Conservation (phyloP, 1,140 invertebrate species). For the Drosophila mauritiana region DNA sequence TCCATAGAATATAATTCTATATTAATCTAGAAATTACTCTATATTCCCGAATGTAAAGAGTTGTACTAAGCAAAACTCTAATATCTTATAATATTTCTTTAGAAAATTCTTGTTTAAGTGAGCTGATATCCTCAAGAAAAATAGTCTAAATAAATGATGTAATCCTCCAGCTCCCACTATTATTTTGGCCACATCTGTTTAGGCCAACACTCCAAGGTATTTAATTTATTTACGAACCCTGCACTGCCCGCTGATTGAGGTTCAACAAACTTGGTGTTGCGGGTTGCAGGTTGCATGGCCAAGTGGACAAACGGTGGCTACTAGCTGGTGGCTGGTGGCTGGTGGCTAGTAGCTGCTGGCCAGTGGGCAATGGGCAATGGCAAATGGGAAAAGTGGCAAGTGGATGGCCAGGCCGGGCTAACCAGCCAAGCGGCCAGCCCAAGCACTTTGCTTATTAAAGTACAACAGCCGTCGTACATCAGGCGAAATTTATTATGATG, state of each 20-base stretch:
- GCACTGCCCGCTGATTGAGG: slow-evolving; percentile 32
- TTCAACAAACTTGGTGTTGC: slow-evolving; percentile 45
- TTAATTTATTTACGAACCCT: slow-evolving; percentile 56
- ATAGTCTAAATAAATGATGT: neutral
- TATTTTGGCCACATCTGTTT: slow-evolving; percentile 10
- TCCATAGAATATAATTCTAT: too few relatives aligned
- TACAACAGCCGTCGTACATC: slow-evolving; percentile 72
- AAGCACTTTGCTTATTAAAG: slow-evolving; percentile 81
- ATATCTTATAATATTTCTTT: too few relatives aligned
- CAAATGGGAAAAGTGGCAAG: slow-evolving; percentile 30
- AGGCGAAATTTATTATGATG: slow-evolving; percentile 81
- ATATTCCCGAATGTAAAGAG: too few relatives aligned
- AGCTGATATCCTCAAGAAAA: too few relatives aligned
- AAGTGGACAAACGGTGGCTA: slow-evolving; percentile 71
- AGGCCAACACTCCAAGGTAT: slow-evolving; percentile 57
- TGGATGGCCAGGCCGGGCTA: slow-evolving; percentile 46
- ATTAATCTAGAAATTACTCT: too few relatives aligned
- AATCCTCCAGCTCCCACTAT: neutral
- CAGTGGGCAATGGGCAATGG: slow-evolving; percentile 22
- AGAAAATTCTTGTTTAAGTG: too few relatives aligned
- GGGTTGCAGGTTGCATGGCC: slow-evolving; percentile 60
- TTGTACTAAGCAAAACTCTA: too few relatives aligned
- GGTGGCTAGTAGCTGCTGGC: slow-evolving; percentile 40
- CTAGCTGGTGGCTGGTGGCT: slow-evolving; percentile 32
- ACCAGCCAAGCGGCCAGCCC: slow-evolving; percentile 68